These are phyloP conservation scores for Belgica antarctica DNA, from an alignment of 2,888 invertebrate genomes.

Conservation along the genomic window DNA sequence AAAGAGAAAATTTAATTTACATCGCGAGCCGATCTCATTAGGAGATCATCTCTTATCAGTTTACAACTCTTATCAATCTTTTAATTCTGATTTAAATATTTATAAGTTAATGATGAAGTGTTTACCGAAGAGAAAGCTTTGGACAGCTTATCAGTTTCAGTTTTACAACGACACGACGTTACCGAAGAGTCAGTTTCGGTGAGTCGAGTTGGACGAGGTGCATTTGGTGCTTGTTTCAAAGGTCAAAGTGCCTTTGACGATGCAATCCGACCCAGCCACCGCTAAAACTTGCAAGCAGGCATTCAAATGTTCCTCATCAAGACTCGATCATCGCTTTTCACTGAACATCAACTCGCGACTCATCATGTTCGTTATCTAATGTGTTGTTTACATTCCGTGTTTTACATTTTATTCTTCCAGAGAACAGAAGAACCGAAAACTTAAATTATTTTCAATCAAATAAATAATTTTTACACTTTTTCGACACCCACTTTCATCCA, in stretches of 20 bases:
- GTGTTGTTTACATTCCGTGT: slow-evolving; percentile 7
- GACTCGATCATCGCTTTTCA: too few relatives aligned
- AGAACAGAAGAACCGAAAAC: not conserved
- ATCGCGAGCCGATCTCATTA: not conserved
- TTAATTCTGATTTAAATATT: not conserved
- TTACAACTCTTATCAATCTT: not conserved
- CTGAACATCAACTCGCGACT: not conserved
- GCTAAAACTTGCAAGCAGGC: too few relatives aligned
- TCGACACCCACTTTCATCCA: too few relatives aligned
- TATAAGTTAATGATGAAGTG: not conserved
- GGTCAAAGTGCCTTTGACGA: too few relatives aligned
- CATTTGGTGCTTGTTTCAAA: too few relatives aligned
- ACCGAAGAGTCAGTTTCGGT: too few relatives aligned
- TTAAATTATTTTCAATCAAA: slow-evolving; percentile 19
- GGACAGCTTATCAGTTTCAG: too few relatives aligned
- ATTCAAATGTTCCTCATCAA: too few relatives aligned
- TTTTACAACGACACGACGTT: too few relatives aligned
- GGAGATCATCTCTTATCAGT: not conserved
- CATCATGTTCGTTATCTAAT: slow-evolving; percentile 3
- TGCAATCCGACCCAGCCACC: too few relatives aligned
- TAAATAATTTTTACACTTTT: slow-evolving; percentile 21
- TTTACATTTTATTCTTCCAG: not conserved
- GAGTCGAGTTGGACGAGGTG: too few relatives aligned
- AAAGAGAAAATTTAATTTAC: not conserved
- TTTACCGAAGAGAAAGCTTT: not conserved